These are phyloP conservation scores for Plutella xylostella DNA, from an alignment of 2,888 invertebrate genomes.

Conservation along the genomic window DNA sequence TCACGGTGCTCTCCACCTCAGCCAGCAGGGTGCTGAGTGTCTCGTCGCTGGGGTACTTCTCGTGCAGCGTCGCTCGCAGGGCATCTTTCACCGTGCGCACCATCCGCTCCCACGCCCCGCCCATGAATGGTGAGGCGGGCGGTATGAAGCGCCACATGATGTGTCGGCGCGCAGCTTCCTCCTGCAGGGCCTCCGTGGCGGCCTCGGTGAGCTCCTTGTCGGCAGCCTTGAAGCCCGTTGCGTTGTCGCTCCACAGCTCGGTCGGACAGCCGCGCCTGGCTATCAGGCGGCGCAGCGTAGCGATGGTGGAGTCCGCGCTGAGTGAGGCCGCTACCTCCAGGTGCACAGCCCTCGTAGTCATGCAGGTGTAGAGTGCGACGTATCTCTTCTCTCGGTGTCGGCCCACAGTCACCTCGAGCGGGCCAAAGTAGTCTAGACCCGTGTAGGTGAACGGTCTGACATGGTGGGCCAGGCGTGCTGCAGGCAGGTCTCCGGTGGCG, in stretches of 20 bases:
- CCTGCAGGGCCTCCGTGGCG: no score
- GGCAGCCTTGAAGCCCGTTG: constrained; percentile 14
- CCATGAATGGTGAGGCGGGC: no score
- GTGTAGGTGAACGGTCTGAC: constrained; percentile 6
- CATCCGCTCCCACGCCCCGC: no score
- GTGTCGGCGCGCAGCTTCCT: no score
- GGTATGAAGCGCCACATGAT: no score
- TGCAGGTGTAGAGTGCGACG: constrained; percentile 10
- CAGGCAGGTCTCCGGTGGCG: constrained; percentile 10
- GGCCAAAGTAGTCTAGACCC: constrained; percentile 6
- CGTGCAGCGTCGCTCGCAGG: no score
- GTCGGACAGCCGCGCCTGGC: background rate
- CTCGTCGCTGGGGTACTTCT: no score
- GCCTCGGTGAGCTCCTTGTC: constrained; percentile 9
- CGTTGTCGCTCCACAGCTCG: constrained; percentile 12
- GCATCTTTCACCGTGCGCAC: no score
- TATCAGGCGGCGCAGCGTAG: constrained; percentile 1
- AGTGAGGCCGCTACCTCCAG: background rate
- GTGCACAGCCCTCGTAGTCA: constrained; percentile 5
- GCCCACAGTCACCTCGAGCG: constrained; percentile 9
- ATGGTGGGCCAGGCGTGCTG: constrained; percentile 7
- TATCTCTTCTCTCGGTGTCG: constrained; percentile 6
- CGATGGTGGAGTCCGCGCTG: background rate
- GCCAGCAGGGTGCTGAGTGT: no score
- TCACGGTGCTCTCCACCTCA: no score